These are phyloP conservation scores for Hippocampus guttulatus DNA, from an alignment of 2,113 vertebrate species.

Conservation along the genomic window DNA sequence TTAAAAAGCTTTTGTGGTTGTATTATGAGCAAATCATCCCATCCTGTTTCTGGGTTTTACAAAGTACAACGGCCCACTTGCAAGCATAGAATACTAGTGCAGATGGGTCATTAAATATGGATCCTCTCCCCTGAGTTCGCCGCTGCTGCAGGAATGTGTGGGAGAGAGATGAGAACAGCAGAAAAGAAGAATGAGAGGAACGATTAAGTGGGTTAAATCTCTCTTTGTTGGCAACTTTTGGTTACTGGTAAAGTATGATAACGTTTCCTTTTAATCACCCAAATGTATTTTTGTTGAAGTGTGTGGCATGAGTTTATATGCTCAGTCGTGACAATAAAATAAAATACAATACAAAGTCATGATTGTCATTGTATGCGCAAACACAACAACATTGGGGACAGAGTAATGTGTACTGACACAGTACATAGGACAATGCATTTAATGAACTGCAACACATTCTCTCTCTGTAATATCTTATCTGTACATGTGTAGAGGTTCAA, in stretches of 20 bases:
- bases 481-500: background rate
- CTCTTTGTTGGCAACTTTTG: constrained; percentile 3
- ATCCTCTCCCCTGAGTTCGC: constrained; percentile 33
- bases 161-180: constrained; percentile 9
- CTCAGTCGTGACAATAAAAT: background rate
- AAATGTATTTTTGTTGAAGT: too few relatives aligned
- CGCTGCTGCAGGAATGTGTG: constrained; percentile 31
- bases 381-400: background rate
- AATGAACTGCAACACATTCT: constrained; percentile 16
- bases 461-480: constrained; percentile 3
- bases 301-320: background rate
- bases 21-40: constrained; percentile 16
- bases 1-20: constrained; percentile 22
- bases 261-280: too few relatives aligned
- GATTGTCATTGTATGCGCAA: background rate
- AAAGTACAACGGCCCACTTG: constrained; percentile 47
- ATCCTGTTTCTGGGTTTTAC: constrained; percentile 24
- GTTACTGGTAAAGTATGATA: background rate
- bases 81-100: constrained; percentile 23
- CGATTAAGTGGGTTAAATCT: background rate
- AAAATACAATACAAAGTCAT: background rate
- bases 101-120: constrained; percentile 54
- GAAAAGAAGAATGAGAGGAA: constrained; percentile 12
- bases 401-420: background rate
- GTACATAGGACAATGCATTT: background rate